Evolutionary conservation across 2,797 vertebrate species (phyloP).

Genomic region (Tokudaia muenninki): DNA sequence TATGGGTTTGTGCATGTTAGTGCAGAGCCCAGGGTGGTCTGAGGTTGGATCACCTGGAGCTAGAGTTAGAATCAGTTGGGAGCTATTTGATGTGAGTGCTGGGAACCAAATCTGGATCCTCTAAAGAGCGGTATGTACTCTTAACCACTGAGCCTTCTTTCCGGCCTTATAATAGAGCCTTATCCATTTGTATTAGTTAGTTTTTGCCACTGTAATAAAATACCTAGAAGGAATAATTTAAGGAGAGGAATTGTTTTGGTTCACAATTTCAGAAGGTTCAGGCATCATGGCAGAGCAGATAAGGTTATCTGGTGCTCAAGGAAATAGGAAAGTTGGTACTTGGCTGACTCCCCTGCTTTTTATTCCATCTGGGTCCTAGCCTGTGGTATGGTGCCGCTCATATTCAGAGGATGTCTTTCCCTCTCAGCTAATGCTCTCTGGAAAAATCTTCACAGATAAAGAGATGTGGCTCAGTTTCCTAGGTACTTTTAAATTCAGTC

Average conservation of each 20-base stretch:
- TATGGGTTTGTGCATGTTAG: background rate
- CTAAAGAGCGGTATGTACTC: background rate
- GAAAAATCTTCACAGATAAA: background rate
- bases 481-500: background rate
- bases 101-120: background rate
- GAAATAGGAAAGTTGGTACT: background rate
- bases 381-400: background rate
- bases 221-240: background rate
- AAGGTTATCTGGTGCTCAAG: background rate
- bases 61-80: background rate
- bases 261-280: background rate
- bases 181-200: background rate
- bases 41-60: background rate
- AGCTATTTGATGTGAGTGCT: background rate
- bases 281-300: background rate
- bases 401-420: background rate
- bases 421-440: background rate
- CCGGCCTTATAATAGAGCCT: background rate
- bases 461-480: background rate
- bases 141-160: too few species aligned
- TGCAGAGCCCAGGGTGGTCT: background rate
- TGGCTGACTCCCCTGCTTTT: background rate
- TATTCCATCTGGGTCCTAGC: too few species aligned
- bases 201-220: background rate
- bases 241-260: background rate